Percentiles rank a stretch among this genome's conserved stretches.
These are phyloP conservation scores for Tetramorium bicarinatum DNA, from an alignment of 2,888 invertebrate species.

Conservation along the genomic window DNA sequence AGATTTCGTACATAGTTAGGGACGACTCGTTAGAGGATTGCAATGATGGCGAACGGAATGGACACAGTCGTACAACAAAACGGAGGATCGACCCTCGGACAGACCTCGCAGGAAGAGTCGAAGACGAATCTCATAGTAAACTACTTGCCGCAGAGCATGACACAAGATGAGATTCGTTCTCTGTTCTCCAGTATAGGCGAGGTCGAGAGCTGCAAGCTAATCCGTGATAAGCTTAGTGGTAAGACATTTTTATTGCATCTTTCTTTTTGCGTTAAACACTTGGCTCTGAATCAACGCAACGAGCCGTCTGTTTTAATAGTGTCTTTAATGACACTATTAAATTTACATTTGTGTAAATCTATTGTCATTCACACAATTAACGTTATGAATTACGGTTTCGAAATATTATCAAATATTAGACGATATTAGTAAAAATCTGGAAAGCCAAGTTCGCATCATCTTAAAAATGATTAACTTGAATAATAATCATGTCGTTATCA, in stretches of 20 bases:
- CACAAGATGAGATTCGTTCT: slow-evolving; percentile 99
- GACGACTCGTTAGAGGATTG: slow-evolving; percentile 81
- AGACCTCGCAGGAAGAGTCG: slow-evolving; percentile 92
- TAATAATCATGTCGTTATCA: neutral
- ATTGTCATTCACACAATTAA: neutral
- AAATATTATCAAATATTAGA: neutral
- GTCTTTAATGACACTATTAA: neutral
- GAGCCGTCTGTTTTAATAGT: neutral
- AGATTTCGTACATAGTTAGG: slow-evolving; percentile 85
- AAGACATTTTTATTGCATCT: slow-evolving; percentile 76
- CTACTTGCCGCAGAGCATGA: slow-evolving; percentile 99
- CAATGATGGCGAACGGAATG: slow-evolving; percentile 94
- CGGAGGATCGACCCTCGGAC: slow-evolving; percentile 91
- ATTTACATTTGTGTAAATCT: neutral
- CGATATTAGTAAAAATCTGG: neutral
- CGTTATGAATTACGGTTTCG: neutral
- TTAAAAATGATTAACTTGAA: neutral
- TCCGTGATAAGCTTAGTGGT: slow-evolving; percentile 99
- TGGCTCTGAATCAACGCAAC: neutral
- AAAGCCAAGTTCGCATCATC: neutral
- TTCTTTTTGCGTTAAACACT: neutral
- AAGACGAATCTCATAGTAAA: slow-evolving; percentile 99
- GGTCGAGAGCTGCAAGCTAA: slow-evolving; percentile 99
- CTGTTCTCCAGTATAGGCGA: slow-evolving; percentile 99
- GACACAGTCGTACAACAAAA: slow-evolving; percentile 95